Conservation (phyloP, 2,797 vertebrate species). For the Tympanoctomys barrerae region DNA sequence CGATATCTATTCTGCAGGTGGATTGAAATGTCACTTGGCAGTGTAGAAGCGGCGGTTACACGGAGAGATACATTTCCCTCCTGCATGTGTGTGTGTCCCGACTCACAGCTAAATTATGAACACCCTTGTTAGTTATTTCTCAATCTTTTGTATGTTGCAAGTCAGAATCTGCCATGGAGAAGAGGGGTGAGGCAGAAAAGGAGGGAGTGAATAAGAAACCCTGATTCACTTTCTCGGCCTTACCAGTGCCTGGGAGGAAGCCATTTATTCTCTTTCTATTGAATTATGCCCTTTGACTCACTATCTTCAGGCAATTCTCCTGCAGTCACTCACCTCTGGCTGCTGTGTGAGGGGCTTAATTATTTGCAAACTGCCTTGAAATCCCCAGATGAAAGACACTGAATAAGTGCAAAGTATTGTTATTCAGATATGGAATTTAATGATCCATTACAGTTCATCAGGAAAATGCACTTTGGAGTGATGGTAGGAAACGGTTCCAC, state of each 20-base stretch:
- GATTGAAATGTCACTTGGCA: background rate
- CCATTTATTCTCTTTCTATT: constrained; percentile 66
- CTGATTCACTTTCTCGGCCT: constrained; percentile 34
- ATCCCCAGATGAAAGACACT: constrained; percentile 79
- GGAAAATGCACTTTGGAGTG: constrained; percentile 80
- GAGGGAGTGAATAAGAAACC: background rate
- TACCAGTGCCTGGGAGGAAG: constrained; percentile 48
- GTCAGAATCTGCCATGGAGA: background rate
- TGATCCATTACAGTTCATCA: constrained; percentile 84
- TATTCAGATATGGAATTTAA: constrained; percentile 83
- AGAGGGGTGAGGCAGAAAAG: constrained; percentile 39
- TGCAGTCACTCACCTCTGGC: constrained; percentile 77
- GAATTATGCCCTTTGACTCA: constrained; percentile 72
- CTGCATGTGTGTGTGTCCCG: background rate
- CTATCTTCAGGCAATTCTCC: constrained; percentile 69
- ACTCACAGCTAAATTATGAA: constrained; percentile 27
- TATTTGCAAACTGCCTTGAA: constrained; percentile 83
- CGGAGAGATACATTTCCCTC: background rate
- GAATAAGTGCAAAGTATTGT: constrained; percentile 81
- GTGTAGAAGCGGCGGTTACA: background rate
- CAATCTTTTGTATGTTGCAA: constrained; percentile 19
- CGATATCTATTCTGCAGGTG: constrained; percentile 60
- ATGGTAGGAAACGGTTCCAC: constrained; percentile 78
- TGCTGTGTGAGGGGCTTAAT: constrained; percentile 78
- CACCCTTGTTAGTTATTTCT: background rate